Percentiles rank a stretch among this genome's conserved stretches.
Evolutionary conservation across 2,888 invertebrate species (phyloP).

Genomic region (Caenorhabditis sp.): DNA sequence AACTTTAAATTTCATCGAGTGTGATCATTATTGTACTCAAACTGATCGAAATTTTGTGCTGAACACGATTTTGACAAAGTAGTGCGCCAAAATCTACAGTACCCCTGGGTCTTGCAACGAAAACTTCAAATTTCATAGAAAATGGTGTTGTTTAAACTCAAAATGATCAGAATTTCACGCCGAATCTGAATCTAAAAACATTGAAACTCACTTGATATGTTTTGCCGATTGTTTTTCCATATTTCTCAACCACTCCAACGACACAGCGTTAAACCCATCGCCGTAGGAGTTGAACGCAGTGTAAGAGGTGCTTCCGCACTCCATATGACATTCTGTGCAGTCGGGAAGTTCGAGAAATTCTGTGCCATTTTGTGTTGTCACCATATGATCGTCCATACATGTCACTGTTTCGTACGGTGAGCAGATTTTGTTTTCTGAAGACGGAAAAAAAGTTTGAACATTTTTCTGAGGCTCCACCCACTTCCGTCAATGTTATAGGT

Average conservation of each 20-base stretch:
- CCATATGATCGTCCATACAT: slow-evolving; percentile 45
- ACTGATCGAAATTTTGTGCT: no score
- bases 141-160: no score
- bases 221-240: not conserved
- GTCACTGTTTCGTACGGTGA: slow-evolving; percentile 43
- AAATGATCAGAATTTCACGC: no score
- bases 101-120: no score
- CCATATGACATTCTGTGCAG: slow-evolving; percentile 49
- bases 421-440: slow-evolving; percentile 38
- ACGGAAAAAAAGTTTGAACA: not conserved
- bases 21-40: no score
- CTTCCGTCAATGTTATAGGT: slow-evolving; percentile 52
- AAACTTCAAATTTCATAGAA: no score
- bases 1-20: no score
- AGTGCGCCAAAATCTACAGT: no score
- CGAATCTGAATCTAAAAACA: no score
- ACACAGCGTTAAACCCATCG: slow-evolving; percentile 56
- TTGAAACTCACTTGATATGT: not conserved
- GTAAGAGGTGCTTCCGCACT: slow-evolving; percentile 57
- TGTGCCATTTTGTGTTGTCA: slow-evolving; percentile 10
- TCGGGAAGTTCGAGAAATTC: slow-evolving; percentile 36
- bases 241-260: slow-evolving; percentile 47
- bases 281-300: slow-evolving; percentile 63
- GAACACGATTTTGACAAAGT: no score
- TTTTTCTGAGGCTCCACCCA: slow-evolving; percentile 11